Evolutionary conservation across 53 echinoderm and acorn worm genomes (phyloP), one percentile per base, ranked within the genome.

Genomic region (Antedon mediterranea): DNA sequence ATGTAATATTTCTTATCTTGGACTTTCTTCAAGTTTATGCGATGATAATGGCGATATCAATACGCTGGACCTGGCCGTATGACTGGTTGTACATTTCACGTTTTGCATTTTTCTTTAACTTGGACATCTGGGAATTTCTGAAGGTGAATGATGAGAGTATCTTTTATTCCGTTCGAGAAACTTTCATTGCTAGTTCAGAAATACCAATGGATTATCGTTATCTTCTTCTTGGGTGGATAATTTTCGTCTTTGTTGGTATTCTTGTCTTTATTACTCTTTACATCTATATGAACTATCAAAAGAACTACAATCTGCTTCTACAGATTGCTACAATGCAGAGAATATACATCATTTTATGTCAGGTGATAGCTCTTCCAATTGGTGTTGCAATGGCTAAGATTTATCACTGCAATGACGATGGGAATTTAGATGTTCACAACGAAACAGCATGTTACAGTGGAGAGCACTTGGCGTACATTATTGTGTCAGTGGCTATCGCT

Each of bases 1-100:
- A 92, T 84, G 88, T 88, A 0, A 26, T 80, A 80, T 78, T 90
- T 32, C 43, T 90, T 57, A 71, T 90, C 32, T 33, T 92, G 23
- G 92, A 92, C 78, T 92, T 87, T 73, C 88, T 97, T 9, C 98
- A 97, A 85, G 85, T 92, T 72, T 92, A 90, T 75, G 98, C 98
- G 14, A 74, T 92, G 43, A 78, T 97, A n/a, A 72, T 91, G 78
- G 83, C 98, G n/a, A 82, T 90, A 29, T 86, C 98, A 0, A 14
- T 97, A 31, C 88, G 98, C 4, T 92, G 98, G 92, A 90, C 98
- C 0, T 95, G 98, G 98, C 98, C 98, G 0, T 85, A 85, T 71
- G 79, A 84, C 31, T 97, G 98, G 98, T 44, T 91, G 44, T 81
- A 85, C 43, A n/a, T 75, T 73, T 88, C 88, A 30, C 76, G 92